These are phyloP conservation scores for Hydropotes inermis DNA, from an alignment of 2,113 vertebrate species.

Conservation along the genomic window DNA sequence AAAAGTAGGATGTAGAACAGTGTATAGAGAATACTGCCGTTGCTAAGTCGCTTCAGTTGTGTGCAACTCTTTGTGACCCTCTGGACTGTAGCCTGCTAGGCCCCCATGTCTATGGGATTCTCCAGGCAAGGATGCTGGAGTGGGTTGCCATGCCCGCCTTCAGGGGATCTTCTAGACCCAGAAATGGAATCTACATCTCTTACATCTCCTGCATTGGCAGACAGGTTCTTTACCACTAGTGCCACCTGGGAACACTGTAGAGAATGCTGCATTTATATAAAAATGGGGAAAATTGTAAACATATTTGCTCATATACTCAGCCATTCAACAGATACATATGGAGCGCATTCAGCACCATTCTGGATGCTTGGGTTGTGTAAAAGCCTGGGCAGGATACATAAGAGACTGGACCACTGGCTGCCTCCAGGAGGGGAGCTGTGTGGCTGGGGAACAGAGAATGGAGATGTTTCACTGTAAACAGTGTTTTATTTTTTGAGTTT, in stretches of 20 bases:
- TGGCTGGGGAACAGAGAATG: not conserved
- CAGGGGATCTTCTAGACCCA: not conserved
- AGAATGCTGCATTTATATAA: not conserved
- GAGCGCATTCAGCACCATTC: not conserved
- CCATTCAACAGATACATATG: not conserved
- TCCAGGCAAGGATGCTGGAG: not conserved
- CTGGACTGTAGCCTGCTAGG: not conserved
- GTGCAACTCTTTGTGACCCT: not conserved
- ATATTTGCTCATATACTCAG: not conserved
- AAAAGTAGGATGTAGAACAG: not conserved
- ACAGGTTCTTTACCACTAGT: not conserved
- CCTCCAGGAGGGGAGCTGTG: not conserved
- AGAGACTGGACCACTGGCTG: not conserved
- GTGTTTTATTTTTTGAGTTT: not conserved
- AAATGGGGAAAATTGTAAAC: not conserved
- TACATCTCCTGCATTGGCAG: not conserved
- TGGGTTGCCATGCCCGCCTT: not conserved
- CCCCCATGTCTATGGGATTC: not conserved
- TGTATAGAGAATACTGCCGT: not conserved
- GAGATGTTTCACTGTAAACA: not conserved
- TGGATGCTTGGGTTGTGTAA: no score
- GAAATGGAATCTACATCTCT: not conserved
- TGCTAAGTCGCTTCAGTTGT: not conserved
- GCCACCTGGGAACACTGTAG: not conserved
- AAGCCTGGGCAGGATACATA: accelerated